Evolutionary conservation across 92 coral and sea anemone species (phyloP).

Genomic region (Epizoanthus illoricatus): DNA sequence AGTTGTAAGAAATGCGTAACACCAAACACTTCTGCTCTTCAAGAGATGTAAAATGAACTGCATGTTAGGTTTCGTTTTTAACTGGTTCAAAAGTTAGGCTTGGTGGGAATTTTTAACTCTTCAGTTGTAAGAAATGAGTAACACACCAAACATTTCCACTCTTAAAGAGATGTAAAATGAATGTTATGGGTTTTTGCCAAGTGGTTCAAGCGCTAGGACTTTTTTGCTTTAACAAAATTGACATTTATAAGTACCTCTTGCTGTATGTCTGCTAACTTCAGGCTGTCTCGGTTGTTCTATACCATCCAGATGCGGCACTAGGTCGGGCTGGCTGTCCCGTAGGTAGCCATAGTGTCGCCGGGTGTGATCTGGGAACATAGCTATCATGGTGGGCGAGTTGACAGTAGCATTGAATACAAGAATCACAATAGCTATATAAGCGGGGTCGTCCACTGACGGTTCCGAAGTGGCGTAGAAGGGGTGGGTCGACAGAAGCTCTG

Average conservation of each 20-base stretch:
- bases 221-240: not conserved
- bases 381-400: slow-evolving; percentile 79
- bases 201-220: not conserved
- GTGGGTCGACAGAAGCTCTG: slow-evolving; percentile 96
- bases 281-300: slow-evolving; percentile 49
- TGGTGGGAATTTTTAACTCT: no score
- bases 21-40: no score
- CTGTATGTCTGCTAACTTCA: slow-evolving; percentile 17
- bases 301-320: slow-evolving; percentile 81
- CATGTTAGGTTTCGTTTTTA: no score
- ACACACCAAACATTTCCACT: no score
- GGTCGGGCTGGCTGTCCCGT: slow-evolving; percentile 87
- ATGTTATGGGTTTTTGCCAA: no score
- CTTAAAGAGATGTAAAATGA: no score
- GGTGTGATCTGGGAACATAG: slow-evolving; percentile 94
- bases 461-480: slow-evolving; percentile 96
- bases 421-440: slow-evolving; percentile 89
- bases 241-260: slow-evolving; percentile 40
- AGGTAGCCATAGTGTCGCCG: slow-evolving; percentile 86
- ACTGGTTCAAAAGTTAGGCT: no score
- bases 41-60: no score
- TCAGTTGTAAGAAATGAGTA: no score
- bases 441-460: slow-evolving; percentile 97
- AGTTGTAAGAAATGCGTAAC: no score
- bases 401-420: slow-evolving; percentile 95